phyloP scores from a whole-genome alignment of 2,888 invertebrate species.

The Antitype chi region DNA sequence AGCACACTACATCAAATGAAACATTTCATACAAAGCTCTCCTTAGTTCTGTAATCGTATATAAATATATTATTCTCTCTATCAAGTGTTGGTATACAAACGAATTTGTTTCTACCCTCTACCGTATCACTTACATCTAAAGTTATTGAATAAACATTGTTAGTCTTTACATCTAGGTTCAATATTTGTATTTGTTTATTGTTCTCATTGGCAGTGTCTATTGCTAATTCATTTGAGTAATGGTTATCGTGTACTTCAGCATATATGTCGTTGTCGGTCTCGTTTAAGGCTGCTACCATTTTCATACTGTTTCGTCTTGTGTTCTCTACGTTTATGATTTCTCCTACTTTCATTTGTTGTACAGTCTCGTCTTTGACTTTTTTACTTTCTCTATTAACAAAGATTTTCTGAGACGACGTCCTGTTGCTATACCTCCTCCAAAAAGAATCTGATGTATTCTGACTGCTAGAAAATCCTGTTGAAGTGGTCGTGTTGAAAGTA shows the following conservation, averaged over 20 bases:
- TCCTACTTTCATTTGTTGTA: slow-evolving; percentile 83
- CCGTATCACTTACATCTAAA: slow-evolving; percentile 83
- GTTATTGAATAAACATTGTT: slow-evolving; percentile 89
- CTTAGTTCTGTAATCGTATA: slow-evolving; percentile 89
- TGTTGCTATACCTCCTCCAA: slow-evolving; percentile 91
- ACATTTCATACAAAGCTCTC: slow-evolving; percentile 86
- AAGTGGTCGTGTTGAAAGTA: slow-evolving; percentile 92
- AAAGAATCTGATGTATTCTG: slow-evolving; percentile 91
- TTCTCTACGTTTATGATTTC: slow-evolving; percentile 87
- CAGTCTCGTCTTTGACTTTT: slow-evolving; percentile 80
- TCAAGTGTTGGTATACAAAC: slow-evolving; percentile 85
- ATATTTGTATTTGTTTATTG: slow-evolving; percentile 90
- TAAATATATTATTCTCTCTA: slow-evolving; percentile 88
- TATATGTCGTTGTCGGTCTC: slow-evolving; percentile 77
- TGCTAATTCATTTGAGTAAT: slow-evolving; percentile 69
- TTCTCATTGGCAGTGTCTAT: slow-evolving; percentile 80
- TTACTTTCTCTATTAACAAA: slow-evolving; percentile 82
- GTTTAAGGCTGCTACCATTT: slow-evolving; percentile 84
- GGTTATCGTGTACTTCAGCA: slow-evolving; percentile 77
- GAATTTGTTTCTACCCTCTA: slow-evolving; percentile 83
- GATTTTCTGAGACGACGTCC: slow-evolving; percentile 85
- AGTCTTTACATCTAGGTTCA: slow-evolving; percentile 88
- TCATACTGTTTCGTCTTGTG: slow-evolving; percentile 88
- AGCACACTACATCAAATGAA: slow-evolving; percentile 62
- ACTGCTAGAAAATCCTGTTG: slow-evolving; percentile 90